Evolutionary conservation across 2,888 invertebrate species (phyloP).

Genomic region (Drosophila fulvimacula): DNA sequence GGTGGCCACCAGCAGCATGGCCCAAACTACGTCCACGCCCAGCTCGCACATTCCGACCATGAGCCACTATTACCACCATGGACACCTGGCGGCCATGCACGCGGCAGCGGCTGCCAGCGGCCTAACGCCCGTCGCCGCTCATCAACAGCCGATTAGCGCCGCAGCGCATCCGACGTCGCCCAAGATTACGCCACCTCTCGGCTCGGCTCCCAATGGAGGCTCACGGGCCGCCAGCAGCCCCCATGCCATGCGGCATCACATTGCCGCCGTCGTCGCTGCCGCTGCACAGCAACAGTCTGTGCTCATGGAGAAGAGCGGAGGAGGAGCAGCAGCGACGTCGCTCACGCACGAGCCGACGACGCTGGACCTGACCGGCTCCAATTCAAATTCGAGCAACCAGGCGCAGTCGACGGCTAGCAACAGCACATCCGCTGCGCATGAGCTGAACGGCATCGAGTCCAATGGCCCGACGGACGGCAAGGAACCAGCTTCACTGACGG

Average conservation of each 20-base stretch:
- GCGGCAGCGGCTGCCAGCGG: slow-evolving; percentile 75
- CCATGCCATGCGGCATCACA: slow-evolving; percentile 79
- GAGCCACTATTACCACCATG: slow-evolving; percentile 82
- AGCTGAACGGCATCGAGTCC: slow-evolving; percentile 81
- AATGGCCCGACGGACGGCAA: slow-evolving; percentile 71
- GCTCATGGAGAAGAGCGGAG: slow-evolving; percentile 63
- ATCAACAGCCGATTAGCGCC: slow-evolving; percentile 68
- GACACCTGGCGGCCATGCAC: slow-evolving; percentile 81
- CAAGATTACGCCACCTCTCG: slow-evolving; percentile 75
- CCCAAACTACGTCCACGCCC: slow-evolving; percentile 67
- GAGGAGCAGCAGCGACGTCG: slow-evolving; percentile 34
- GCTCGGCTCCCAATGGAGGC: slow-evolving; percentile 71
- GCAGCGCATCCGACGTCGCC: slow-evolving; percentile 65
- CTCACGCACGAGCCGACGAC: slow-evolving; percentile 81
- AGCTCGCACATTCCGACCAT: slow-evolving; percentile 83
- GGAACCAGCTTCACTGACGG: slow-evolving; percentile 37
- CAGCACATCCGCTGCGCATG: slow-evolving; percentile 67
- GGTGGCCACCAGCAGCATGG: slow-evolving; percentile 69
- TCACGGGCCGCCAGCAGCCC: slow-evolving; percentile 81
- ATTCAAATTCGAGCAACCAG: slow-evolving; percentile 83
- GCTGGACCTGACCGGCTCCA: slow-evolving; percentile 83
- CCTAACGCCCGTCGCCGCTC: slow-evolving; percentile 76
- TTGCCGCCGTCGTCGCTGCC: slow-evolving; percentile 66
- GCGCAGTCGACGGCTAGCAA: slow-evolving; percentile 79
- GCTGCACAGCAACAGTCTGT: slow-evolving; percentile 56